A percentile compares a stretch with the other conserved stretches of the same genome.
phyloP scores from a whole-genome alignment of 1,140 invertebrate species.

The Drosophila lacertosa region DNA sequence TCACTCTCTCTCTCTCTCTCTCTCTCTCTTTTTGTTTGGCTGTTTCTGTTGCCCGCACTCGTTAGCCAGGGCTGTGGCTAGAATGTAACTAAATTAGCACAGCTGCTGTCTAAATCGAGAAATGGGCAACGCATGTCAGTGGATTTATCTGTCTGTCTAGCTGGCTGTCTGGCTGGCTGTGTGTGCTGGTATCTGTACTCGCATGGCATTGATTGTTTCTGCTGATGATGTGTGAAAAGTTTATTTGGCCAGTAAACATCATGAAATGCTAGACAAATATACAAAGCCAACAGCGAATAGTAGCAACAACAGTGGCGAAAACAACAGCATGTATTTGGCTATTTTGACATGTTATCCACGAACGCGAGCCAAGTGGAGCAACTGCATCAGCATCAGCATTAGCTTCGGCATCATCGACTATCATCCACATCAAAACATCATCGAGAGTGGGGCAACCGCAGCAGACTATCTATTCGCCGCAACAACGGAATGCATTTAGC shows the following conservation, averaged over 20 bases:
- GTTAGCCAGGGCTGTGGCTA: too few relatives aligned
- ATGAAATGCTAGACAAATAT: conserved; percentile 73
- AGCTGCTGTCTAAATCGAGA: conserved; percentile 33
- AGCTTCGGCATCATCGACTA: not conserved
- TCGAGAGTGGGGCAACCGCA: conserved; percentile 6
- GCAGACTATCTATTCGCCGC: conserved; percentile 1
- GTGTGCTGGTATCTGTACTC: conserved; percentile 1
- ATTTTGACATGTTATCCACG: conserved; percentile 22
- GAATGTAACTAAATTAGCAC: conserved; percentile 38
- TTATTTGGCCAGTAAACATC: conserved; percentile 77
- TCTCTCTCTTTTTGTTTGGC: too few relatives aligned
- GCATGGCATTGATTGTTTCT: conserved; percentile 71
- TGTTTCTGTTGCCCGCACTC: not conserved
- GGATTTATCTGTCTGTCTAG: conserved; percentile 25
- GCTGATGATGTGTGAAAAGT: conserved; percentile 79
- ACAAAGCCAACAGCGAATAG: conserved; percentile 45
- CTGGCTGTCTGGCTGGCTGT: not conserved
- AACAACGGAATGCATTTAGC: conserved; percentile 37
- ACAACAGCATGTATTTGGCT: conserved; percentile 1
- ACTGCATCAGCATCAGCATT: conserved; percentile 25
- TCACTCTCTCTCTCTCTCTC: not conserved
- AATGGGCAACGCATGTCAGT: conserved; percentile 30
- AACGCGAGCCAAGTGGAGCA: conserved; percentile 25
- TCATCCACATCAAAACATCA: conserved; percentile 10
- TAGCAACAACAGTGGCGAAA: conserved; percentile 9